Evolutionary conservation across 2,888 invertebrate species (phyloP).

Genomic region (Polydrusus tereticollis): DNA sequence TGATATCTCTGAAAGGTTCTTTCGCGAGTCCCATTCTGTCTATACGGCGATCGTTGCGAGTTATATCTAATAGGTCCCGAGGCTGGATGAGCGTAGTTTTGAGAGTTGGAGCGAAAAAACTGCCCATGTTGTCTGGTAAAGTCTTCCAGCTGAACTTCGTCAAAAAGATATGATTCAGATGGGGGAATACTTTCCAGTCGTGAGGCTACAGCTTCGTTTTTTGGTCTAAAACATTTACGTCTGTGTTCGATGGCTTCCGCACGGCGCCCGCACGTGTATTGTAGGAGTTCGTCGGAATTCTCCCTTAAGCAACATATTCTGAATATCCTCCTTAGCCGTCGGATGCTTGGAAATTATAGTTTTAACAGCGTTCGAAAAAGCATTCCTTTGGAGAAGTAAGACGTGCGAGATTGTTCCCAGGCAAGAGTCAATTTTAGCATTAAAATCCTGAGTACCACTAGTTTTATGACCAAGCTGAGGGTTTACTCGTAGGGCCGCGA

Average conservation of each 20-base stretch:
- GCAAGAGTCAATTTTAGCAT: neutral
- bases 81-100: neutral
- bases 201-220: neutral
- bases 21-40: neutral
- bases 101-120: neutral
- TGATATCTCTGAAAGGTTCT: neutral
- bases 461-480: neutral
- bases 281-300: neutral
- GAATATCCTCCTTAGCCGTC: neutral
- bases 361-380: neutral
- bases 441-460: neutral
- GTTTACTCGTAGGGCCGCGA: neutral
- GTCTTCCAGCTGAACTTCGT: neutral
- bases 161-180: neutral
- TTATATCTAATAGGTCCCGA: neutral
- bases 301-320: neutral
- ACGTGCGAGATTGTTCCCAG: neutral
- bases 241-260: no score
- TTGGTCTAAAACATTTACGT: no score
- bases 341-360: neutral
- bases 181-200: constrained; percentile 4
- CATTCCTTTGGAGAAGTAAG: neutral
- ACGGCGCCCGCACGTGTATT: no score
- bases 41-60: neutral
- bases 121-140: constrained; percentile 3